Evolutionary conservation across 2,113 vertebrate genomes (phyloP).

Genomic region (human): GRCh38 chr3:25420001-25420500

Average conservation of each 20-base stretch:
- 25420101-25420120: background rate
- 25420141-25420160: constrained; percentile 28
- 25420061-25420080: background rate
- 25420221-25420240: constrained; percentile 53
- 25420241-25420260: constrained; percentile 35
- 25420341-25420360: constrained; percentile 49
- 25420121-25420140: background rate
- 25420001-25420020: background rate
- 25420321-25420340: constrained; percentile 49
- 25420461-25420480: background rate
- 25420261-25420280: background rate
- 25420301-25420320: constrained; percentile 46
- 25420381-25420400: constrained; percentile 67
- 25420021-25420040: background rate
- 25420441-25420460: constrained; percentile 6
- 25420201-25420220: background rate
- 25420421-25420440: background rate
- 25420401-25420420: constrained; percentile 63
- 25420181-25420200: background rate
- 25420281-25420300: constrained; percentile 34
- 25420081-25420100: no score
- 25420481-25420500: constrained; percentile 38
- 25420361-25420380: constrained; percentile 59
- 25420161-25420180: constrained; percentile 10
- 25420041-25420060: background rate